Conservation (phyloP, 2,113 vertebrate species). For the Salminus brasiliensis region DNA sequence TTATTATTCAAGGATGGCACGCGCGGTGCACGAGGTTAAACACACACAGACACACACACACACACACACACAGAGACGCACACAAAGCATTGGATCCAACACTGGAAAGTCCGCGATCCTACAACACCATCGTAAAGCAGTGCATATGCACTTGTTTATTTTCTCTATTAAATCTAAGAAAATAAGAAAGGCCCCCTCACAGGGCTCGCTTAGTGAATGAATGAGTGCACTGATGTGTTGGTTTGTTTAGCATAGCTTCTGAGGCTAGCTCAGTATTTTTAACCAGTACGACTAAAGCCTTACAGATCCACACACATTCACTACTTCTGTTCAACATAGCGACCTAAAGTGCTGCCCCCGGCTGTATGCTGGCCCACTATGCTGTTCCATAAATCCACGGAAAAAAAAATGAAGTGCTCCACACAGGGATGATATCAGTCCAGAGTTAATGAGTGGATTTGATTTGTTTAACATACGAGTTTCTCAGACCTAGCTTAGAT, state of each 20-base stretch:
- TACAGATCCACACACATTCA: too few species aligned
- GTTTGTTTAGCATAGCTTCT: not conserved
- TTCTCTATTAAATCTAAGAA: not conserved
- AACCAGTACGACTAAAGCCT: too few species aligned
- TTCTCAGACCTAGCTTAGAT: too few species aligned
- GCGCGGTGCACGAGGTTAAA: conserved; percentile 49
- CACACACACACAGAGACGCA: conserved; percentile 13
- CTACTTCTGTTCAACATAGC: too few species aligned
- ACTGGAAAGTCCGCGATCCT: not conserved
- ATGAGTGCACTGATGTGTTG: not conserved
- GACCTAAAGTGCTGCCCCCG: too few species aligned
- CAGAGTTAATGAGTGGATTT: too few species aligned
- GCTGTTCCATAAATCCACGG: too few species aligned
- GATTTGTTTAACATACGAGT: too few species aligned
- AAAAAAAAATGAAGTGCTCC: too few species aligned
- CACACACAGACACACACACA: not conserved
- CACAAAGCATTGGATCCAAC: not conserved
- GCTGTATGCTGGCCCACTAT: too few species aligned
- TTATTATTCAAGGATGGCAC: conserved; percentile 61
- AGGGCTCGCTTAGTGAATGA: not conserved
- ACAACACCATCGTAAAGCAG: conserved; percentile 28
- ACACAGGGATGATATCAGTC: too few species aligned
- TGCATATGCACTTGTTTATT: conserved; percentile 5
- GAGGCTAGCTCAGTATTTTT: not conserved
- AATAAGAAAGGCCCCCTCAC: not conserved